These are phyloP conservation scores for Fissipunctia ypsillon DNA, from an alignment of 2,888 invertebrate genomes.

Conservation along the genomic window DNA sequence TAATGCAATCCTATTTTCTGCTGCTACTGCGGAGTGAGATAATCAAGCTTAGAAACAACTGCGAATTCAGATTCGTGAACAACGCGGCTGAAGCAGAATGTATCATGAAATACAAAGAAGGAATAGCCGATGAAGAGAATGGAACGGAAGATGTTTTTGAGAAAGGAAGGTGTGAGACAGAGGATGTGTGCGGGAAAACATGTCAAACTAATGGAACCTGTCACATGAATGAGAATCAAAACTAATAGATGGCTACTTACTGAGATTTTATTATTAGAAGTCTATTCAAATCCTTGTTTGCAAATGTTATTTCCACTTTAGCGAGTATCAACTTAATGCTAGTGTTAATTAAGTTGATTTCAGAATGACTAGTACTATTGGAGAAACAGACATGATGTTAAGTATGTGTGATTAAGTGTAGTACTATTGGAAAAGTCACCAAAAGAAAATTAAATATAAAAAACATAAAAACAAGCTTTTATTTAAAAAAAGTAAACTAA, in stretches of 20 bases:
- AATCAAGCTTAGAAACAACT: slow-evolving; percentile 47
- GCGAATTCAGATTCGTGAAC: slow-evolving; percentile 59
- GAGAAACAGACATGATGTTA: neutral
- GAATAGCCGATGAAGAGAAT: slow-evolving; percentile 15
- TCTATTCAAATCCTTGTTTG: neutral
- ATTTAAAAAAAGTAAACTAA: too few relatives aligned
- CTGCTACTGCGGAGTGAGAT: slow-evolving; percentile 62
- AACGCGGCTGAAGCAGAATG: slow-evolving; percentile 48
- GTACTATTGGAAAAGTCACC: neutral
- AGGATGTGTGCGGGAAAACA: neutral
- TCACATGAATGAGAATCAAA: neutral
- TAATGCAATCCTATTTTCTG: slow-evolving; percentile 38
- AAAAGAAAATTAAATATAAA: too few relatives aligned
- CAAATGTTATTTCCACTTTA: neutral
- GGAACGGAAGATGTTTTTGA: neutral
- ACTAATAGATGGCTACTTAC: slow-evolving; percentile 6
- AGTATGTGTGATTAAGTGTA: neutral
- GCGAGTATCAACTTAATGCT: neutral
- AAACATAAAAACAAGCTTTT: too few relatives aligned
- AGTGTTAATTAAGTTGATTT: neutral
- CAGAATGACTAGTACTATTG: neutral
- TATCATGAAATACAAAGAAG: slow-evolving; percentile 27
- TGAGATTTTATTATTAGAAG: neutral
- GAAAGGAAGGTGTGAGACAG: neutral
- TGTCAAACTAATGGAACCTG: slow-evolving; percentile 9